Evolutionary conservation across 2,797 vertebrate species (phyloP).

Genomic region (Podarcis lilfordi): DNA sequence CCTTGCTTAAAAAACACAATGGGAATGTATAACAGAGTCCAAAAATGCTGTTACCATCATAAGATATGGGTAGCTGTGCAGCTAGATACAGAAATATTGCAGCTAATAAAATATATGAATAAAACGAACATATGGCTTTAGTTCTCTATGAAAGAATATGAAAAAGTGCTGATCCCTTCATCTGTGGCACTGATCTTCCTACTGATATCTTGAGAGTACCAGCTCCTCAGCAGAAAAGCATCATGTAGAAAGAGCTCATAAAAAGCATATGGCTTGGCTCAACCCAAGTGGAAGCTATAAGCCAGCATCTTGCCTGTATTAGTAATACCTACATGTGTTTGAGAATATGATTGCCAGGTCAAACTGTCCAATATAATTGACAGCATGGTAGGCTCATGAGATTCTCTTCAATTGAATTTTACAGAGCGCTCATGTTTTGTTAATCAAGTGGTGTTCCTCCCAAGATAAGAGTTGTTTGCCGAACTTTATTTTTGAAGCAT

Average conservation of each 20-base stretch:
- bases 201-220: background rate
- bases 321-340: background rate
- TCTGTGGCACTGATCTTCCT: background rate
- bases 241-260: background rate
- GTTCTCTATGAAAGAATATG: background rate
- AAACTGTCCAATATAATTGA: background rate
- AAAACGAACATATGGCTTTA: background rate
- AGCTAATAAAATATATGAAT: background rate
- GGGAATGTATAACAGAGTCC: background rate
- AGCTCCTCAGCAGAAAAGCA: background rate
- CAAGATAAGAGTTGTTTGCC: background rate
- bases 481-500: slow-evolving; percentile 1
- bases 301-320: background rate
- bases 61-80: background rate
- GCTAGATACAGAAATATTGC: background rate
- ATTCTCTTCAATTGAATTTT: background rate
- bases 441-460: background rate
- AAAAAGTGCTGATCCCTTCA: background rate
- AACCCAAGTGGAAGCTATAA: background rate
- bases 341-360: background rate
- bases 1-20: background rate
- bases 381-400: background rate
- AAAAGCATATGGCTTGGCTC: background rate
- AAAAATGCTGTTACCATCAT: background rate
- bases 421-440: background rate